Percentiles rank a stretch among this genome's conserved stretches.
Evolutionary conservation across 2,888 invertebrate species (phyloP).

Genomic region (Opisthograptis luteolata): DNA sequence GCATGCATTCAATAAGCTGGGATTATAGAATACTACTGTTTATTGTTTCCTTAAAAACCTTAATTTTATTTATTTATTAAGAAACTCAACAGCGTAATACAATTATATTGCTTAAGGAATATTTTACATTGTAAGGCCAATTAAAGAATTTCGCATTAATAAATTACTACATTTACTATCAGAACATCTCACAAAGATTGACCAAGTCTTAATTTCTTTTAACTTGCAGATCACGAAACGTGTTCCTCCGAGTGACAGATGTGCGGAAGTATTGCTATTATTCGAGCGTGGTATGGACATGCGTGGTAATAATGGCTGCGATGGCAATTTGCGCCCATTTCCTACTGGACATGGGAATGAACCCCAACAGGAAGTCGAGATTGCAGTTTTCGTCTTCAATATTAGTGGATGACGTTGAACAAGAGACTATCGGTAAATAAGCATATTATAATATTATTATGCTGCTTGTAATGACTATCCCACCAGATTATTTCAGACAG

Average conservation of each 20-base stretch:
- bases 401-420: constrained; percentile 82
- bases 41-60: too few species aligned
- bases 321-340: constrained; percentile 93
- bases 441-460: neutral
- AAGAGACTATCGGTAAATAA: constrained; percentile 88
- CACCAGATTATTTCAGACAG: too few species aligned
- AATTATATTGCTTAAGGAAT: too few species aligned
- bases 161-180: neutral
- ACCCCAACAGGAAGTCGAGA: constrained; percentile 75
- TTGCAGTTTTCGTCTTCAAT: constrained; percentile 72
- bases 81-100: too few species aligned
- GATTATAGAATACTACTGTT: too few species aligned
- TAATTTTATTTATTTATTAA: too few species aligned
- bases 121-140: too few species aligned
- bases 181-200: too few species aligned
- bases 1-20: too few species aligned
- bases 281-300: constrained; percentile 91
- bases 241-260: constrained; percentile 93
- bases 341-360: constrained; percentile 87
- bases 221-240: constrained; percentile 89
- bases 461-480: too few species aligned
- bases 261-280: constrained; percentile 95
- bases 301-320: constrained; percentile 88
- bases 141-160: too few species aligned
- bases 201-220: too few species aligned